Evolutionary conservation across 2,888 invertebrate genomes (phyloP).

Genomic region (Noctua janthe): DNA sequence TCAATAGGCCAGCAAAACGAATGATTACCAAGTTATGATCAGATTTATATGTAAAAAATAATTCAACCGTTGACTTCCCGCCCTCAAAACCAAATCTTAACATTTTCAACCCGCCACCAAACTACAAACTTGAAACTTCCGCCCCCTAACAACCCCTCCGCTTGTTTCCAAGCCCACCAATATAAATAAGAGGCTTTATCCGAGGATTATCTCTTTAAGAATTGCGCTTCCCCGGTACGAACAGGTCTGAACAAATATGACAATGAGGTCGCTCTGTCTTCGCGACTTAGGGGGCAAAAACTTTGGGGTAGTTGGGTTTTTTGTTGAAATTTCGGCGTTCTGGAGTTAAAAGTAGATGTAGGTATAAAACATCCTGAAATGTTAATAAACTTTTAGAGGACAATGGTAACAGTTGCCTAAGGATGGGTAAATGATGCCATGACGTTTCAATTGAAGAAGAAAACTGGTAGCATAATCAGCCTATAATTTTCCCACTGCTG

Average conservation of each 20-base stretch:
- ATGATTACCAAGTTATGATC: neutral
- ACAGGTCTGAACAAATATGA: constrained; percentile 74
- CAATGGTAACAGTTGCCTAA: neutral
- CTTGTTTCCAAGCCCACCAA: constrained; percentile 73
- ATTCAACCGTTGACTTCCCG: neutral
- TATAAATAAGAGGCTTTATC: constrained; percentile 84
- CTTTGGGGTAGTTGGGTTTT: constrained; percentile 27
- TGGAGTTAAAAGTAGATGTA: neutral
- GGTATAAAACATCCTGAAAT: neutral
- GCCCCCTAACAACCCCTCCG: constrained; percentile 34
- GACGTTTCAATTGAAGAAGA: no score
- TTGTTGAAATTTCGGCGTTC: constrained; percentile 16
- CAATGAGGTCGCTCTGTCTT: constrained; percentile 53
- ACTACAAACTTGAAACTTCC: constrained; percentile 13
- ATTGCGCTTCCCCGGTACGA: constrained; percentile 79
- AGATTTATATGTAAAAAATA: neutral
- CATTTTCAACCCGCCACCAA: constrained; percentile 1
- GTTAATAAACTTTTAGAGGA: accelerated
- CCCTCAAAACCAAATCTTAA: constrained; percentile 9
- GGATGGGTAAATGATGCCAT: neutral
- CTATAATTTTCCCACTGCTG: no score
- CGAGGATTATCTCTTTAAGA: constrained; percentile 87
- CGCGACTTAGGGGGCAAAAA: constrained; percentile 45
- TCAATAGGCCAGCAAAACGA: neutral
- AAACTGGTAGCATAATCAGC: no score